Evolutionary conservation across 2,113 vertebrate genomes (phyloP).

Genomic region (Pogonocichla stellata): DNA sequence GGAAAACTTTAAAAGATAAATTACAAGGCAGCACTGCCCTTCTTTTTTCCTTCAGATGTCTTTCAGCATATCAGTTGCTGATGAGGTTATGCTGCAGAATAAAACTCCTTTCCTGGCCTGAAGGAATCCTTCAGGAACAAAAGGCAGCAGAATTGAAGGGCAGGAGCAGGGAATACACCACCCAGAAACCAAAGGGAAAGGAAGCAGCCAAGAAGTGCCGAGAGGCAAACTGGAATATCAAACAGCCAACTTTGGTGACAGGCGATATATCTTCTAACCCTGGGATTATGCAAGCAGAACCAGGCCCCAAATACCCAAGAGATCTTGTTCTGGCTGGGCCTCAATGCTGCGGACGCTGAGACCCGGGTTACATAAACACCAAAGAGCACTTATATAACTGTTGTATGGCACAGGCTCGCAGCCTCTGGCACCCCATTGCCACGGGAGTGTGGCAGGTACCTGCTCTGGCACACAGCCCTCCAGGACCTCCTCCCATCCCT

Average conservation of each 20-base stretch:
- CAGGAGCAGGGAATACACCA: neutral
- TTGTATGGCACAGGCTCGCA: slow-evolving; percentile 28
- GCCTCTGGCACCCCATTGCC: neutral
- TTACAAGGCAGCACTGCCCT: neutral
- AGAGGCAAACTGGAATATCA: slow-evolving; percentile 32
- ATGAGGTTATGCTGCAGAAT: neutral
- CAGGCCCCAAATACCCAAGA: slow-evolving; percentile 54
- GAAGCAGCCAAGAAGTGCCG: neutral
- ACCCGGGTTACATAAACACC: slow-evolving; percentile 66
- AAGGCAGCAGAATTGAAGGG: neutral
- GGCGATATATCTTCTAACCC: slow-evolving; percentile 35
- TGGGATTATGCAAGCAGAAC: slow-evolving; percentile 50
- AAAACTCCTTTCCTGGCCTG: neutral
- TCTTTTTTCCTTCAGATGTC: neutral
- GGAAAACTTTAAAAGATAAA: neutral
- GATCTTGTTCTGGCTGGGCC: slow-evolving; percentile 60
- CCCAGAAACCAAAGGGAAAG: slow-evolving; percentile 2
- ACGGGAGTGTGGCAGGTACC: neutral
- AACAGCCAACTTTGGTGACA: slow-evolving; percentile 42
- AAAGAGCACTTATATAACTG: slow-evolving; percentile 67
- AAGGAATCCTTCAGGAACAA: neutral
- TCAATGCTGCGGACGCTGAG: slow-evolving; percentile 22
- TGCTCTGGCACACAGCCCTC: neutral
- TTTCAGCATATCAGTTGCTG: neutral
- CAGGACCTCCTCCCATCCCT: neutral